Conservation (phyloP, 2,888 invertebrate species). For the Noctua fimbriata region DNA sequence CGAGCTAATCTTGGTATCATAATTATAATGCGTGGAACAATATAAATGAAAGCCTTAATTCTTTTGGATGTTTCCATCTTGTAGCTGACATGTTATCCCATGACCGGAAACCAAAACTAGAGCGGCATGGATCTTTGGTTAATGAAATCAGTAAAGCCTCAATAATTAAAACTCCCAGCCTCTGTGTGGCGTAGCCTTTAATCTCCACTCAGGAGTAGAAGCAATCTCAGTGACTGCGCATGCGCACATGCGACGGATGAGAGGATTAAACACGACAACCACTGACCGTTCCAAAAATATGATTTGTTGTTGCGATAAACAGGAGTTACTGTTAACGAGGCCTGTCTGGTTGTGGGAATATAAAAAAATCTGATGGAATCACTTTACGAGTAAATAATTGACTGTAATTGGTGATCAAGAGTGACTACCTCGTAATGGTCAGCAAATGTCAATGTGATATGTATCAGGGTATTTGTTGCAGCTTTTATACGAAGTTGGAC, state of each 20-base stretch:
- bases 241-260: conserved; percentile 69
- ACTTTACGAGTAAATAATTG: conserved; percentile 21
- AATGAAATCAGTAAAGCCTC: neutral
- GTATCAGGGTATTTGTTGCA: neutral
- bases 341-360: neutral
- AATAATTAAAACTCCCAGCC: conserved; percentile 22
- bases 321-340: conserved; percentile 52
- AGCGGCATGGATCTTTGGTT: neutral
- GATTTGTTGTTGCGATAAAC: conserved; percentile 60
- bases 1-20: neutral
- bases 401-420: conserved; percentile 7
- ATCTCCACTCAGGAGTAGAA: conserved; percentile 66
- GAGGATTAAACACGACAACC: conserved; percentile 80
- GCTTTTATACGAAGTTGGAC: neutral
- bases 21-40: neutral
- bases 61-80: neutral
- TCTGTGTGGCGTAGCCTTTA: conserved; percentile 64
- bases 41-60: neutral
- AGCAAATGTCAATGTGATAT: neutral
- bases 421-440: neutral
- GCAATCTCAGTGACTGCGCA: conserved; percentile 64
- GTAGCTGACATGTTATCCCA: neutral
- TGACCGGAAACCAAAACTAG: neutral
- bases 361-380: neutral
- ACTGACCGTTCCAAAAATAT: conserved; percentile 72